A percentile compares a stretch with the other conserved stretches of the same genome.
phyloP scores from a whole-genome alignment of 1,140 invertebrate species.

The Hylaeus volcanicus region DNA sequence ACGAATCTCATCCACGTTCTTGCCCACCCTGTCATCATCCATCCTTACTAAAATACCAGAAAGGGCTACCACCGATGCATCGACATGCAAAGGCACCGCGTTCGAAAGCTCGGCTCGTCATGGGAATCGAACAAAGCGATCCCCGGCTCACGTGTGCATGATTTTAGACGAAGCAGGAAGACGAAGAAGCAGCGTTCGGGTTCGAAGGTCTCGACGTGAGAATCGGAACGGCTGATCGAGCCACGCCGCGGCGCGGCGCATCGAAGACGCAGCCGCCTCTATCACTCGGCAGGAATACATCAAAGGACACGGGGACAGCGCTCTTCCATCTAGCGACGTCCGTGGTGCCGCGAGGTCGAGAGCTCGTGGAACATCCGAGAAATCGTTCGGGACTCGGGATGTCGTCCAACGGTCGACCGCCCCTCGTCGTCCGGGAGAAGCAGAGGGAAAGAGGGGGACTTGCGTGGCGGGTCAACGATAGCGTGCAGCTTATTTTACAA shows the following conservation, averaged over 20 bases:
- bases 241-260: conserved; percentile 16
- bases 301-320: conserved; percentile 43
- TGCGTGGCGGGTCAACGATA: conserved; percentile 47
- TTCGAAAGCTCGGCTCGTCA: conserved; percentile 21
- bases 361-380: background rate
- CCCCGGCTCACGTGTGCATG: conserved; percentile 51
- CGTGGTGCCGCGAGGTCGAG: background rate
- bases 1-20: no score
- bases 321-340: conserved; percentile 5
- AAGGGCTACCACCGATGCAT: background rate
- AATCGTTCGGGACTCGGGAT: conserved; percentile 6
- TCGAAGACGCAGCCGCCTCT: conserved; percentile 23
- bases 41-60: background rate
- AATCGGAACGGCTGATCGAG: conserved; percentile 46
- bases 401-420: conserved; percentile 14
- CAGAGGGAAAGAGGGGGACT: conserved; percentile 20
- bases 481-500: conserved; percentile 59
- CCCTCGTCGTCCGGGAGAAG: conserved; percentile 30
- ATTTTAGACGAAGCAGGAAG: conserved; percentile 50
- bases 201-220: conserved; percentile 61
- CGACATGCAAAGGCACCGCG: background rate
- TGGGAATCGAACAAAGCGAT: conserved; percentile 44
- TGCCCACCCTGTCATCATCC: background rate
- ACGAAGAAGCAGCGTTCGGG: conserved; percentile 33
- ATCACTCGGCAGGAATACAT: conserved; percentile 35